These are phyloP conservation scores for Tokudaia muenninki DNA, from an alignment of 2,797 vertebrate species.

Conservation along the genomic window DNA sequence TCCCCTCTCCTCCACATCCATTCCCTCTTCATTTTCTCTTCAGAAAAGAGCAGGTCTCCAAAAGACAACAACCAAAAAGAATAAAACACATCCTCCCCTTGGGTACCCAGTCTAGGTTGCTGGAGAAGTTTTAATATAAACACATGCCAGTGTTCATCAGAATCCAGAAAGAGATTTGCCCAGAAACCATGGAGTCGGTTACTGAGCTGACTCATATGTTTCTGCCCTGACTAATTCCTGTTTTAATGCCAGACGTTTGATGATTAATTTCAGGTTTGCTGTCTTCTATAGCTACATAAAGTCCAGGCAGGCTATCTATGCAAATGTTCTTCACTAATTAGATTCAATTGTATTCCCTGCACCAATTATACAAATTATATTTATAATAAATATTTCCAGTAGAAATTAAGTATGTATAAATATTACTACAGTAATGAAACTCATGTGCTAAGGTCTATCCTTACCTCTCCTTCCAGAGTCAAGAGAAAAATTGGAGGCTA, in stretches of 20 bases:
- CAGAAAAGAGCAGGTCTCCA: background rate
- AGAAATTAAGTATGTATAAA: constrained; percentile 66
- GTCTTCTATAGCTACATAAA: constrained; percentile 65
- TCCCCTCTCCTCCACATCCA: background rate
- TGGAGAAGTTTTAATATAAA: constrained; percentile 62
- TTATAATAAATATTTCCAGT: constrained; percentile 72
- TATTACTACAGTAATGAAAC: constrained; percentile 54
- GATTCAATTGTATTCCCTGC: constrained; percentile 42
- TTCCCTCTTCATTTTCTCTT: background rate
- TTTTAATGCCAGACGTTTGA: constrained; percentile 73
- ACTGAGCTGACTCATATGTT: constrained; percentile 62
- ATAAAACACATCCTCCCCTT: background rate
- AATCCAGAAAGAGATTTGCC: constrained; percentile 48
- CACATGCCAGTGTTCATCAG: constrained; percentile 10
- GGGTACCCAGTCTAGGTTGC: constrained; percentile 4
- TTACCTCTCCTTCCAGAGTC: constrained; percentile 11
- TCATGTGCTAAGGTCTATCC: background rate
- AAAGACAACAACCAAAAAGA: background rate
- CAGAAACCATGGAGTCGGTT: constrained; percentile 39
- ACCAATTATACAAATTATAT: constrained; percentile 61
- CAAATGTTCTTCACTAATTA: constrained; percentile 67
- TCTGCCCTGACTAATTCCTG: constrained; percentile 69
- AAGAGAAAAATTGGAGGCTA: constrained; percentile 40
- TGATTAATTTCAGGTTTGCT: constrained; percentile 79
- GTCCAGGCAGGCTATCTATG: constrained; percentile 51